These are phyloP conservation scores for Drosophila austrosaltans DNA, from an alignment of 2,888 invertebrate genomes.

Conservation along the genomic window DNA sequence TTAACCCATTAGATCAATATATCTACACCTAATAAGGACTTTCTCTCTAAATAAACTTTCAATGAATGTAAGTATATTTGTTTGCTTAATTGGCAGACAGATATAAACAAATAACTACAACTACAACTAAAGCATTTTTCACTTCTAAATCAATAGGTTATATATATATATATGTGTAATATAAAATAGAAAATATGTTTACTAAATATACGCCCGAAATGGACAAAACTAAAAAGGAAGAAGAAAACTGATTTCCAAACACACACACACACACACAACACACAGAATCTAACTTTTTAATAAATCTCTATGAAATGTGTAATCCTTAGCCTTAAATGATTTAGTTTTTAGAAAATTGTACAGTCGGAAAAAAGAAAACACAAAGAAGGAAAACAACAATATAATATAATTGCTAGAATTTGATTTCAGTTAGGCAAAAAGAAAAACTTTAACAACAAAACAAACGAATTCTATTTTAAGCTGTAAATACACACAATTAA, in stretches of 20 bases:
- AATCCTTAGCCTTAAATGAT: constrained; percentile 19
- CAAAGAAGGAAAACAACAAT: too few species aligned
- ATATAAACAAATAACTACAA: not conserved
- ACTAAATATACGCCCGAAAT: constrained; percentile 4
- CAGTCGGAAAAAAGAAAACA: constrained; percentile 1
- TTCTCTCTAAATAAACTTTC: constrained; percentile 5
- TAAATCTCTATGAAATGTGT: constrained; percentile 10
- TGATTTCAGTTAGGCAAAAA: constrained; percentile 7
- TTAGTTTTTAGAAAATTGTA: constrained; percentile 20
- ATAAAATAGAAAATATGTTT: constrained; percentile 12
- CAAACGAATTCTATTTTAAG: constrained; percentile 31
- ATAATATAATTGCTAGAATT: constrained; percentile 7
- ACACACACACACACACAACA: not conserved
- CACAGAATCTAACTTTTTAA: not conserved
- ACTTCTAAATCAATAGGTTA: constrained; percentile 44
- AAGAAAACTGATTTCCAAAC: not conserved
- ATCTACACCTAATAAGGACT: not conserved
- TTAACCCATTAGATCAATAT: not conserved
- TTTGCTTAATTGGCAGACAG: constrained; percentile 1
- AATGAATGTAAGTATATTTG: constrained; percentile 4
- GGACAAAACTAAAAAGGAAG: not conserved
- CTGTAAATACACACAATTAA: constrained; percentile 44
- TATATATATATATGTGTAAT: constrained; percentile 8
- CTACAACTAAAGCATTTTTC: constrained; percentile 7
- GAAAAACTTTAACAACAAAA: not conserved